Evolutionary conservation across 1,140 invertebrate genomes (phyloP), one percentile per base, ranked within the genome.

Genomic region (Drosophila kurseongensis): DNA sequence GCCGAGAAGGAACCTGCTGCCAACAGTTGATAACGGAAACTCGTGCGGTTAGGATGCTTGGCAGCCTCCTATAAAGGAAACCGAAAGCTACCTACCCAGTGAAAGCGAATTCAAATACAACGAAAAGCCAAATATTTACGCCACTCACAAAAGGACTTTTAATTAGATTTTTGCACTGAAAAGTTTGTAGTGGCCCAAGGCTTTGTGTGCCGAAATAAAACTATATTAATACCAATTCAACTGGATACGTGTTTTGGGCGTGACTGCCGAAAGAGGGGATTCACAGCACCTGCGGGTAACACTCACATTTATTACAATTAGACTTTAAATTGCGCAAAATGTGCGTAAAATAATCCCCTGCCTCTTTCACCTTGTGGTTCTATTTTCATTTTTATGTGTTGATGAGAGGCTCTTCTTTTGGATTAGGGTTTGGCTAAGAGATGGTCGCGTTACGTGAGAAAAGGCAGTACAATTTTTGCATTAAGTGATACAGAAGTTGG

Each of bases 21-120:
- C 62, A 75, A 80, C 76, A 88, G 83, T 88, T 88, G 72, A 88
- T 88, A 88, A 83, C 84, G 80, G 60, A 65, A 69, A 55, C 59
- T 83, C 79, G 73, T 35, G 41, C 83, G 76, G 79, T 61, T 50
- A 59, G 67, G 83, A 73, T 66, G 83, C 59, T 56, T 32, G 52
- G 55, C 47, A 40, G 9, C n/a, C 44, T 16, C 7, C 27, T 40
- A n/a, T 5, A n/a, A 63, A 54, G 27, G 12, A 42, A 50, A 44
- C 23, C 7, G n/a, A 29, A 48, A 10, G 12, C 12, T 12, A 8
- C 13, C 12, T 12, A 8, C 13, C 13, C 18, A n/a, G 23, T 57
- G 29, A 54, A 14, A 56, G 42, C 41, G 44, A 60, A 45, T 47
- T 59, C 10, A 29, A 60, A 78, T 9, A 12, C 16, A 4, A 29